Conservation (phyloP, 2,113 vertebrate genomes). For the Trachemys scripta region DNA sequence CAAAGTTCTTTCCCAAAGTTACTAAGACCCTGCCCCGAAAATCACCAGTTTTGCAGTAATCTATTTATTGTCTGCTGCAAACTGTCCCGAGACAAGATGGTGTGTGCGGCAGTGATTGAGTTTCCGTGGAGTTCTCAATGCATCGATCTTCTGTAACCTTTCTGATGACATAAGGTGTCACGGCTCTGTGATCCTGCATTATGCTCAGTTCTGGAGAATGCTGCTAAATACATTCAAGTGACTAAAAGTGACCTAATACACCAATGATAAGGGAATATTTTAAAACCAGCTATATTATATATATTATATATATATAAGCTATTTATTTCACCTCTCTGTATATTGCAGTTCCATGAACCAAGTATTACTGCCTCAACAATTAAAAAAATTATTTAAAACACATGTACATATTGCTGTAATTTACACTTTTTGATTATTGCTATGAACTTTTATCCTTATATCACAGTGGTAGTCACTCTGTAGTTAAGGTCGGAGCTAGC, state of each 20-base stretch:
- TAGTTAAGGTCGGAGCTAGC: neutral
- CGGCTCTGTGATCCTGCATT: constrained; percentile 82
- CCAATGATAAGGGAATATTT: constrained; percentile 89
- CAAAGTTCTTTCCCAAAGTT: constrained; percentile 84
- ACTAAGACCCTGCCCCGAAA: constrained; percentile 69
- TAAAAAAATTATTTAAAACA: constrained; percentile 88
- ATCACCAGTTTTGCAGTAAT: constrained; percentile 81
- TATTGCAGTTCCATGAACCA: constrained; percentile 90
- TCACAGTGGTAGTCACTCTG: neutral
- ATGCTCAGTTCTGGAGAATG: constrained; percentile 85
- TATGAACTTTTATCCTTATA: neutral
- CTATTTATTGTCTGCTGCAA: constrained; percentile 83
- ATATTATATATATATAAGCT: constrained; percentile 89
- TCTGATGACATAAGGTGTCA: constrained; percentile 84
- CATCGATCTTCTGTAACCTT: constrained; percentile 77
- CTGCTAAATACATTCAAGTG: constrained; percentile 85
- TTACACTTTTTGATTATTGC: constrained; percentile 28
- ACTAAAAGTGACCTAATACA: constrained; percentile 86
- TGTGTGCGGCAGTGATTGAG: constrained; percentile 75
- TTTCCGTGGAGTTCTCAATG: constrained; percentile 78
- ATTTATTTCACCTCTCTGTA: constrained; percentile 92
- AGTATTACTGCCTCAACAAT: constrained; percentile 89
- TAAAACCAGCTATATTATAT: constrained; percentile 90
- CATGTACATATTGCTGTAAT: constrained; percentile 61
- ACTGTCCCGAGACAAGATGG: constrained; percentile 66